A percentile compares a stretch with the other conserved stretches of the same genome.
These are phyloP conservation scores for Hipposideros larvatus DNA, from an alignment of 2,797 vertebrate genomes.

Conservation along the genomic window DNA sequence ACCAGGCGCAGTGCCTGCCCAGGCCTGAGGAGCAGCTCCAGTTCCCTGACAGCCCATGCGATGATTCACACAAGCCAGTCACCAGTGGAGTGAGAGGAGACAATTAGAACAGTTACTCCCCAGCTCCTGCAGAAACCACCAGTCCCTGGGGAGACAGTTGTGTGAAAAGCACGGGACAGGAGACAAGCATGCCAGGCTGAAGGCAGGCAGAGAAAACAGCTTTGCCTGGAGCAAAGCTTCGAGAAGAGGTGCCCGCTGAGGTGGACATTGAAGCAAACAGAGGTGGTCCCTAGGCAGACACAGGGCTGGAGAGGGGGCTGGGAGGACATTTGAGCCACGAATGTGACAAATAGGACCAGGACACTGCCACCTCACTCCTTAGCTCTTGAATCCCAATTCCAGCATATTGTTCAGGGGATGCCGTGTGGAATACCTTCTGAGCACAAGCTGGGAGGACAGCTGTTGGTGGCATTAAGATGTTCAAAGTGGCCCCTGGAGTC, in stretches of 20 bases:
- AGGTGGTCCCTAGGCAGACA: no score
- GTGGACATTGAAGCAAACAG: fast-evolving
- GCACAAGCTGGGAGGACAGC: fast-evolving
- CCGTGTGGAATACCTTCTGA: fast-evolving
- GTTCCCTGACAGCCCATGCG: fast-evolving
- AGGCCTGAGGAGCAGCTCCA: fast-evolving
- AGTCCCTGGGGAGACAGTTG: fast-evolving
- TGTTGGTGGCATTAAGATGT: fast-evolving
- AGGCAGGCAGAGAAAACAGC: fast-evolving
- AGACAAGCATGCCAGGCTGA: fast-evolving
- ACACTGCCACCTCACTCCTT: fast-evolving
- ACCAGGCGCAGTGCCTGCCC: not conserved
- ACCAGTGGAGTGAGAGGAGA: not conserved
- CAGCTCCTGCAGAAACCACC: not conserved
- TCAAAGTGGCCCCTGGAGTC: fast-evolving
- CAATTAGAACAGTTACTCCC: no score
- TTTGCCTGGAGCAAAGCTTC: not conserved
- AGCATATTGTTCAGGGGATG: fast-evolving
- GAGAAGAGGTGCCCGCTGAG: not conserved
- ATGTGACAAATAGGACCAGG: not conserved
- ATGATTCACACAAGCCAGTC: not conserved
- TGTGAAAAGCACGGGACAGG: fast-evolving
- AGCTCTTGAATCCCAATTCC: no score
- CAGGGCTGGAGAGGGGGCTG: fast-evolving
- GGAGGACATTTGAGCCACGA: fast-evolving